These are phyloP conservation scores for Proterorhinus semilunaris DNA, from an alignment of 2,113 vertebrate species.

Conservation along the genomic window DNA sequence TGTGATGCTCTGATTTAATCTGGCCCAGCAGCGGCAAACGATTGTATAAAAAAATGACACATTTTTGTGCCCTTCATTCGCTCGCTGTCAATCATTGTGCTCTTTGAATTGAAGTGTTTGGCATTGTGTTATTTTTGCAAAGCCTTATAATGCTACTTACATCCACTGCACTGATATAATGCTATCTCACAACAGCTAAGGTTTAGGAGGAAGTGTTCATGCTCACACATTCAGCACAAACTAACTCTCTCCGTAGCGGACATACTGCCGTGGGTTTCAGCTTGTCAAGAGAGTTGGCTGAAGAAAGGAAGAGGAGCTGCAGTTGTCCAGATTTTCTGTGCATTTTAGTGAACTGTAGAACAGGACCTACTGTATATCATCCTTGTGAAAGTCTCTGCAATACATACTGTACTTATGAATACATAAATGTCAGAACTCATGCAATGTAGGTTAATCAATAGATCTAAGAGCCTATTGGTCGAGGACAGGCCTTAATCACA, in stretches of 20 bases:
- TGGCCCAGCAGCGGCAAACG: not conserved
- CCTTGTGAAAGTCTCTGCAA: not conserved
- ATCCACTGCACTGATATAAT: conserved; percentile 2
- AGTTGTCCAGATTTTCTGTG: conserved; percentile 38
- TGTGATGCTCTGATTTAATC: not conserved
- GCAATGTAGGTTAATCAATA: too few species aligned
- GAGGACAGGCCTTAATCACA: too few species aligned
- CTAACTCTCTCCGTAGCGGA: conserved; percentile 21
- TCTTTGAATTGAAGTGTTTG: not conserved
- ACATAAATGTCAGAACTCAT: not conserved
- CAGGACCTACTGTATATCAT: not conserved
- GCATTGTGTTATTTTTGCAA: conserved; percentile 29
- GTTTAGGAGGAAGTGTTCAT: conserved; percentile 32
- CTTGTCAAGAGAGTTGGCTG: conserved; percentile 48
- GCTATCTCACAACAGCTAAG: not conserved
- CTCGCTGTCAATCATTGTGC: too few species aligned
- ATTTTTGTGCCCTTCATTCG: not conserved
- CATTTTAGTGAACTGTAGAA: conserved; percentile 22
- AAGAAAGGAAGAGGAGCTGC: not conserved
- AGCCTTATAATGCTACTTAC: conserved; percentile 11
- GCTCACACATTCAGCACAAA: conserved; percentile 3
- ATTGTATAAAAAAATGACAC: not conserved
- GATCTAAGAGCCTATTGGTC: too few species aligned
- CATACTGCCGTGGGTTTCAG: conserved; percentile 53
- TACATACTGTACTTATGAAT: not conserved